Conservation (phyloP, 2,888 invertebrate species). For the Drosophila yooni region DNA sequence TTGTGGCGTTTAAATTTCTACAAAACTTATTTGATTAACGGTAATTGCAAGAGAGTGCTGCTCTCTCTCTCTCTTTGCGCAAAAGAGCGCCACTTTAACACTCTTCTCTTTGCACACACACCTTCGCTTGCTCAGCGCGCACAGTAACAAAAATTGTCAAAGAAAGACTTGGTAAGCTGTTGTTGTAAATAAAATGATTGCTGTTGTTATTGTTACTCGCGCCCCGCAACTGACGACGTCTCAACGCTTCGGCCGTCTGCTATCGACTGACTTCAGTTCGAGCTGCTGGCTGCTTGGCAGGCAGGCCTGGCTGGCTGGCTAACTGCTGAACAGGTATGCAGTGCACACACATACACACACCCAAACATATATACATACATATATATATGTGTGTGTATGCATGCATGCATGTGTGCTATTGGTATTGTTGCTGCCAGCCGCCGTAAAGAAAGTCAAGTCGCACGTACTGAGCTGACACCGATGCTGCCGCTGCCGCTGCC, state of each 20-base stretch:
- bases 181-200: conserved; percentile 14
- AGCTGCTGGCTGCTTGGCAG: conserved; percentile 37
- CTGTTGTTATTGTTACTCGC: conserved; percentile 32
- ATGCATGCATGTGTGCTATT: conserved; percentile 10
- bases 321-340: conserved; percentile 49
- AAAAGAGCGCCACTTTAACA: conserved; percentile 5
- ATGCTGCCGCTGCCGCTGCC: conserved; percentile 29
- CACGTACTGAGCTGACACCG: conserved; percentile 54
- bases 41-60: conserved; percentile 64
- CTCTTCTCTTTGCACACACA: conserved; percentile 39
- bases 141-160: conserved; percentile 59
- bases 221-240: conserved; percentile 54
- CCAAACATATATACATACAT: not conserved
- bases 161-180: conserved; percentile 33
- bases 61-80: conserved; percentile 6
- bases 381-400: conserved; percentile 1
- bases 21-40: conserved; percentile 80
- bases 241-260: conserved; percentile 72
- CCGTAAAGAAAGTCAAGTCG: conserved; percentile 76
- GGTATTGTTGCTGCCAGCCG: conserved; percentile 47
- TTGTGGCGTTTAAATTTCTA: conserved; percentile 77
- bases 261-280: conserved; percentile 68
- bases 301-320: conserved; percentile 30
- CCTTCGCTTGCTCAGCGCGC: conserved; percentile 47
- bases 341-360: conserved; percentile 32